A percentile compares a stretch with the other conserved stretches of the same genome.
phyloP scores from a whole-genome alignment of 2,797 vertebrate species.

The Erithacus rubecula region DNA sequence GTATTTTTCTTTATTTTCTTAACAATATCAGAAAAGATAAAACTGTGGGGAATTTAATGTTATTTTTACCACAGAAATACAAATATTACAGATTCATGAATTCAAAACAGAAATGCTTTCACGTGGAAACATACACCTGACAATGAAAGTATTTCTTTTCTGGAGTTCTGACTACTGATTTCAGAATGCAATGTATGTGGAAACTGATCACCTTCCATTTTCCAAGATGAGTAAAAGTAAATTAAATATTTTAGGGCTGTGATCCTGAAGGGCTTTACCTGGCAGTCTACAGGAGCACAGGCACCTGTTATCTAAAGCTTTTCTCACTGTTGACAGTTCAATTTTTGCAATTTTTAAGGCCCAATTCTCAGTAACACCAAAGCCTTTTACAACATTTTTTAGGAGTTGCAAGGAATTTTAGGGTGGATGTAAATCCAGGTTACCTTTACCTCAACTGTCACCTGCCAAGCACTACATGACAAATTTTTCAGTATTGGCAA shows the following conservation, averaged over 20 bases:
- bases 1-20: not conserved
- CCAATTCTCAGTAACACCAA: not conserved
- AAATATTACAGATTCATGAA: not conserved
- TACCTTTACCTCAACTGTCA: not conserved
- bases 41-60: not conserved
- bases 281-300: not conserved
- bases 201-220: not conserved
- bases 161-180: not conserved
- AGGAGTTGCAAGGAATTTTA: not conserved
- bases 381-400: not conserved
- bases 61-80: not conserved
- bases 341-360: not conserved
- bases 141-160: not conserved
- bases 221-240: not conserved
- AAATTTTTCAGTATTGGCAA: not conserved
- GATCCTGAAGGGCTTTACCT: not conserved
- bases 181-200: not conserved
- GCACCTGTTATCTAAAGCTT: not conserved
- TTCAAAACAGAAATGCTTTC: not conserved
- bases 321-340: not conserved
- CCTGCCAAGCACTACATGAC: not conserved
- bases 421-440: not conserved
- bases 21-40: not conserved
- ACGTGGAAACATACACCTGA: not conserved
- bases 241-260: not conserved